Percentiles rank a stretch among this genome's conserved stretches.
Evolutionary conservation across 2,113 vertebrate genomes (phyloP).

Genomic region (Oxygymnocypris stewartii): DNA sequence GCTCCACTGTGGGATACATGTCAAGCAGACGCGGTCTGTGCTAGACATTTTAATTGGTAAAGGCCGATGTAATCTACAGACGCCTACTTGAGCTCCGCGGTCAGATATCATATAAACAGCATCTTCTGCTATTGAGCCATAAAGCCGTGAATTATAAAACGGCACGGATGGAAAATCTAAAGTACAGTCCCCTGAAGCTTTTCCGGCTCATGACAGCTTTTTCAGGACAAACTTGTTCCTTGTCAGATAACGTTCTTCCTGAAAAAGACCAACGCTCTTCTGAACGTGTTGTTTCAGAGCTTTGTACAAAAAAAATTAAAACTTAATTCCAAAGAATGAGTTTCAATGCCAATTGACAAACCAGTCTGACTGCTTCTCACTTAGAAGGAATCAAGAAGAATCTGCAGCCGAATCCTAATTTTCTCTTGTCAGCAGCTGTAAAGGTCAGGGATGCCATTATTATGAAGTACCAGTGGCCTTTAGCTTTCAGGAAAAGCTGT

Average conservation of each 20-base stretch:
- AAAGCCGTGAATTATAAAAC: neutral
- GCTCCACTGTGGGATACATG: constrained; percentile 22
- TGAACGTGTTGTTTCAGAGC: neutral
- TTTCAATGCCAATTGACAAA: neutral
- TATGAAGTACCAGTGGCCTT: constrained; percentile 16
- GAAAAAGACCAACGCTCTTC: neutral
- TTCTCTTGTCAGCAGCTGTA: constrained; percentile 30
- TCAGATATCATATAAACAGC: neutral
- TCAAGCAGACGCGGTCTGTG: constrained; percentile 19
- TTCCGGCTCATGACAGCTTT: neutral
- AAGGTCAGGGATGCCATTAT: constrained; percentile 45
- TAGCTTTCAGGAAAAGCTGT: neutral
- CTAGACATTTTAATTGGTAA: constrained; percentile 28
- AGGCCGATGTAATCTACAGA: constrained; percentile 19
- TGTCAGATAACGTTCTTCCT: neutral
- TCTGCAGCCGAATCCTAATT: constrained; percentile 26
- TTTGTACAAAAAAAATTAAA: neutral
- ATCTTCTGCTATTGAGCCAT: constrained; percentile 2
- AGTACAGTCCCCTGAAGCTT: neutral
- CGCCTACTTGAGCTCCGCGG: constrained; percentile 23
- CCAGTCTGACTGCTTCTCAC: constrained; percentile 2
- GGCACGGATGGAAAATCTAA: neutral
- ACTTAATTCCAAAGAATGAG: neutral
- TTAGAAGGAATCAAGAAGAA: neutral
- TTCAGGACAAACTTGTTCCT: constrained; percentile 16